A percentile compares a stretch with the other conserved stretches of the same genome.
phyloP scores from a whole-genome alignment of 1,140 invertebrate species.

The Diorhabda elongata region DNA sequence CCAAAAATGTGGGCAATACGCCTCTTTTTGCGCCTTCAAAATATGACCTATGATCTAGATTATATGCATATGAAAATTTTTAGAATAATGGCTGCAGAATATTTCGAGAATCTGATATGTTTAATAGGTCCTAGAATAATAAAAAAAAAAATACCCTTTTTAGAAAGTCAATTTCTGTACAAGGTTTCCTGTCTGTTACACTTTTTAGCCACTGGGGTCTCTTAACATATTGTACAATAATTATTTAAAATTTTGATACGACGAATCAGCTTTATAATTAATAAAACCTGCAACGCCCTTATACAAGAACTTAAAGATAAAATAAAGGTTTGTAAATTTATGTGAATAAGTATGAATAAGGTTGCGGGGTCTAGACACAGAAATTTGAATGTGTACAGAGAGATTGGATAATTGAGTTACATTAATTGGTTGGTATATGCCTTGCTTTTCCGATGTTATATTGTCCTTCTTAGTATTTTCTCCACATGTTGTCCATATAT shows the following conservation, averaged over 20 bases:
- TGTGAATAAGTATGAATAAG: not conserved
- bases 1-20: conserved; percentile 9
- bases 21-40: not conserved
- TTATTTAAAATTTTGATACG: conserved; percentile 17
- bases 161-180: conserved; percentile 14
- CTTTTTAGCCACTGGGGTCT: conserved; percentile 5
- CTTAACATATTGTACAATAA: conserved; percentile 5
- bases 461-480: conserved; percentile 6
- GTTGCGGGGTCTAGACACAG: not conserved
- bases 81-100: not conserved
- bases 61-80: too few relatives aligned
- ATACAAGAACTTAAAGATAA: conserved; percentile 15
- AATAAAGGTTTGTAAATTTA: conserved; percentile 13
- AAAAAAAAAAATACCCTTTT: conserved; percentile 10
- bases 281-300: conserved; percentile 11
- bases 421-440: not conserved
- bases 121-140: conserved; percentile 15
- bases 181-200: not conserved
- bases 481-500: conserved; percentile 13
- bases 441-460: too few relatives aligned
- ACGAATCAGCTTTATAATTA: conserved; percentile 14
- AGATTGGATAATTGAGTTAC: not conserved
- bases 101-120: conserved; percentile 14
- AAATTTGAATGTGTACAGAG: not conserved
- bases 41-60: too few relatives aligned